A percentile compares a stretch with the other conserved stretches of the same genome.
phyloP scores from a whole-genome alignment of 2,888 invertebrate species.

The Hofmannophila pseudospretella region DNA sequence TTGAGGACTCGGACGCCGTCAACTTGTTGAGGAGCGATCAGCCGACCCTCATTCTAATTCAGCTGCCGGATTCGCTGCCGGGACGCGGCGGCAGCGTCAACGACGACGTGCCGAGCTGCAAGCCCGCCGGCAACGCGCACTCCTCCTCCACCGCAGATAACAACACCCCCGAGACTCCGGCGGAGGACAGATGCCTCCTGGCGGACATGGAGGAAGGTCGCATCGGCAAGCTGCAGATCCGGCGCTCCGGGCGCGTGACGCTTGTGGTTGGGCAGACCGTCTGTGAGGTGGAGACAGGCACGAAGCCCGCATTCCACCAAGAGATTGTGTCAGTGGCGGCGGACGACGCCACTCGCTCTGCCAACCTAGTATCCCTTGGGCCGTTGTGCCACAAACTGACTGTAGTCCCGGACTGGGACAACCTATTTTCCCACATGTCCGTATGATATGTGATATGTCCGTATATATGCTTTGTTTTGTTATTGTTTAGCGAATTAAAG shows the following conservation, averaged over 20 bases:
- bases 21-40: constrained; percentile 50
- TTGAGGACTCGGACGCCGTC: constrained; percentile 51
- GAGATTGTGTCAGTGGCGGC: constrained; percentile 75
- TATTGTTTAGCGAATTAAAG: no score
- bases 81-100: constrained; percentile 51
- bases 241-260: constrained; percentile 77
- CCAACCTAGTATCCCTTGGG: constrained; percentile 76
- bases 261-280: constrained; percentile 73
- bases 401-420: constrained; percentile 77
- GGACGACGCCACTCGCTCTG: constrained; percentile 73
- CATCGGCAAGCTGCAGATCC: constrained; percentile 76
- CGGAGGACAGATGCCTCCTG: constrained; percentile 51
- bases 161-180: constrained; percentile 13
- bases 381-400: constrained; percentile 75
- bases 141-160: constrained; percentile 22
- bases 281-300: constrained; percentile 77
- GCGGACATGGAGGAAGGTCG: constrained; percentile 75
- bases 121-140: constrained; percentile 13
- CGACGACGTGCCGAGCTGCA: constrained; percentile 35
- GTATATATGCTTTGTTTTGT: no score
- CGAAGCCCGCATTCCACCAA: constrained; percentile 77
- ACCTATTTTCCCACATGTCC: constrained; percentile 48
- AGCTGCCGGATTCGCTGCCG: constrained; percentile 61
- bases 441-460: no score
- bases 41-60: constrained; percentile 58